These are phyloP conservation scores for Hafferia zeledoni DNA, from an alignment of 2,797 vertebrate species.

Conservation along the genomic window DNA sequence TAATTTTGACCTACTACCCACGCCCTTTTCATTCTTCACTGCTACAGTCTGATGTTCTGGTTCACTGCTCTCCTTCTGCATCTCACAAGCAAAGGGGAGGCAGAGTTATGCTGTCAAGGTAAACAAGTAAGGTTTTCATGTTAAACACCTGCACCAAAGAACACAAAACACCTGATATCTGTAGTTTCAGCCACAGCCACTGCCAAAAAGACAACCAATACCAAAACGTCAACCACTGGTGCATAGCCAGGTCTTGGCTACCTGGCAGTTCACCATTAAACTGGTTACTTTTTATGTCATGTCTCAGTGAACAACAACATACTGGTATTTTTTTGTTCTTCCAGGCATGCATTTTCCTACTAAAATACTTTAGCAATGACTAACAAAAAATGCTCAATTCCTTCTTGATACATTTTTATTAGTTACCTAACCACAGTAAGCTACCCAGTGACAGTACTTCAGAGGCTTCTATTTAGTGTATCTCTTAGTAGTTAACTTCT, in stretches of 20 bases:
- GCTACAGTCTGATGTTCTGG: not conserved
- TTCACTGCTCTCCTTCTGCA: not conserved
- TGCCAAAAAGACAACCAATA: not conserved
- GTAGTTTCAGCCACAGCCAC: not conserved
- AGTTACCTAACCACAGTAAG: not conserved
- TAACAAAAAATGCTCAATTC: not conserved
- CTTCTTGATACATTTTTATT: not conserved
- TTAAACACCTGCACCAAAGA: not conserved
- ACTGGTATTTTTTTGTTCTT: not conserved
- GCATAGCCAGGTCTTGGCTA: not conserved
- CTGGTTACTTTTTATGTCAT: not conserved
- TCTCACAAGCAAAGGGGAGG: not conserved
- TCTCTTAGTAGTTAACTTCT: not conserved
- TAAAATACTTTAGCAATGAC: not conserved
- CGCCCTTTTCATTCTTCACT: not conserved
- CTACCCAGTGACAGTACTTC: not conserved
- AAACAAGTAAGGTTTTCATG: not conserved
- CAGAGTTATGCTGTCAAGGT: not conserved
- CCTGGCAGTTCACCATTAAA: not conserved
- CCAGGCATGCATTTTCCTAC: not conserved
- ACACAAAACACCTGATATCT: not conserved
- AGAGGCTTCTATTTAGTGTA: not conserved
- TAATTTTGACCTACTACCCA: not conserved
- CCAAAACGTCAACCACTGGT: not conserved
- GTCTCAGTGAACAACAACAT: not conserved